Evolutionary conservation across 2,888 invertebrate species (phyloP), one percentile per base, ranked within the genome.

Genomic region (Fissipunctia ypsillon): DNA sequence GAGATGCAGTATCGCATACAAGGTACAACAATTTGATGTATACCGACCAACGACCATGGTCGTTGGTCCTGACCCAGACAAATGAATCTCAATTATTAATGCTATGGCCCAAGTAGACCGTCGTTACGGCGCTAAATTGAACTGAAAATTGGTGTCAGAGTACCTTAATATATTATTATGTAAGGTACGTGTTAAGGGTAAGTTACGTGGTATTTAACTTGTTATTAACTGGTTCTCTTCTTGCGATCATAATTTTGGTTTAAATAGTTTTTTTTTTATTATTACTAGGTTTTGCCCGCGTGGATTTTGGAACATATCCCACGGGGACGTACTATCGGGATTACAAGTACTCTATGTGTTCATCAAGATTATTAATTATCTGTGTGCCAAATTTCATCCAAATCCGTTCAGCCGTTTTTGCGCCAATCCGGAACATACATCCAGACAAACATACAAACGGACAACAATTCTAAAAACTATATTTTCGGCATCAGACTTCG

Each of bases 1-100:
- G 76, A 28, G 76, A 48, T 69, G 35, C 66, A 63, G n/a, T 63
- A 61, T 79, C 60, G 12, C 38, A 25, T 12, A 66, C 41, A 57
- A 66, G 66, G 65, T 68, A 48, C 38, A 64, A 35, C 35, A 56
- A 48, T 84, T 43, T 85, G 70, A 75, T 61, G 72, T 69, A 63
- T 57, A n/a, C n/a, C n/a, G n/a, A n/a, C n/a, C n/a, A n/a, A n/a
- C n/a, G n/a, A n/a, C n/a, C n/a, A n/a, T n/a, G n/a, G n/a, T n/a
- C n/a, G n/a, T n/a, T n/a, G n/a, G 75, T 48, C 48, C 41, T 48
- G 43, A 61, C 72, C 54, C 45, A 60, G 52, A 38, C 74, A 73
- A 80, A 84, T 84, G 67, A 74, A 80, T 66, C 78, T 81, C 67
- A 70, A 73, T 78, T 78, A 81, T 83, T 70, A 76, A 84, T 74